These are phyloP conservation scores for Probaryconus sp. DNA, from an alignment of 1,140 invertebrate genomes.

Conservation along the genomic window DNA sequence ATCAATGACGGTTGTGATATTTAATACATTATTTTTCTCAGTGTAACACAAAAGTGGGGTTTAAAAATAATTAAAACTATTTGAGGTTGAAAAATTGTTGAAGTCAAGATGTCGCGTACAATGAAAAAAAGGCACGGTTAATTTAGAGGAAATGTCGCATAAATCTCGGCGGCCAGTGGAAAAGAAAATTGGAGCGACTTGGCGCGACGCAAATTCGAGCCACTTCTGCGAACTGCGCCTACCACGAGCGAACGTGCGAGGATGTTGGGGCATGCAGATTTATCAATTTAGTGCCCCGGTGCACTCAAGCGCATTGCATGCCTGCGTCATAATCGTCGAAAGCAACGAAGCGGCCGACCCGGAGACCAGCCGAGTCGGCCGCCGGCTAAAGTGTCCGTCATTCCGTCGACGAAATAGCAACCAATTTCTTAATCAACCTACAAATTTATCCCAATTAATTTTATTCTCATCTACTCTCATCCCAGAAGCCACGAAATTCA, in stretches of 20 bases:
- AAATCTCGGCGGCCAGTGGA: conserved; percentile 31
- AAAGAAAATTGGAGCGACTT: conserved; percentile 45
- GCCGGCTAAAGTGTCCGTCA: conserved; percentile 38
- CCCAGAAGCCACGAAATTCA: conserved; percentile 11
- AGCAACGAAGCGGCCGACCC: conserved; percentile 25
- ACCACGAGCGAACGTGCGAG: conserved; percentile 29
- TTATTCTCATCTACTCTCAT: conserved; percentile 36
- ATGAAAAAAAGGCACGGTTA: conserved; percentile 35
- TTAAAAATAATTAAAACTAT: too few species aligned
- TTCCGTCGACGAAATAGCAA: conserved; percentile 27
- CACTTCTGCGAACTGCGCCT: conserved; percentile 42
- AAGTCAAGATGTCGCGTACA: neutral
- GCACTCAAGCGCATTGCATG: conserved; percentile 69
- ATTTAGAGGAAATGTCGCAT: conserved; percentile 42
- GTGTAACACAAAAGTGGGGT: too few species aligned
- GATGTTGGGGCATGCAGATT: conserved; percentile 73
- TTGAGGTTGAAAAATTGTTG: too few species aligned
- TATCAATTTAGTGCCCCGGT: conserved; percentile 73
- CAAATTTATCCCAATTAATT: conserved; percentile 55
- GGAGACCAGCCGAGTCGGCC: too few species aligned
- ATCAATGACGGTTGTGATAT: too few species aligned
- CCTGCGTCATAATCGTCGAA: conserved; percentile 58
- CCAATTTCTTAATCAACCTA: conserved; percentile 64
- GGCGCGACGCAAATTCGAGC: conserved; percentile 37
- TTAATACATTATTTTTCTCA: too few species aligned